Evolutionary conservation across 2,888 invertebrate species (phyloP).

Genomic region (Watsonalla cultraria): DNA sequence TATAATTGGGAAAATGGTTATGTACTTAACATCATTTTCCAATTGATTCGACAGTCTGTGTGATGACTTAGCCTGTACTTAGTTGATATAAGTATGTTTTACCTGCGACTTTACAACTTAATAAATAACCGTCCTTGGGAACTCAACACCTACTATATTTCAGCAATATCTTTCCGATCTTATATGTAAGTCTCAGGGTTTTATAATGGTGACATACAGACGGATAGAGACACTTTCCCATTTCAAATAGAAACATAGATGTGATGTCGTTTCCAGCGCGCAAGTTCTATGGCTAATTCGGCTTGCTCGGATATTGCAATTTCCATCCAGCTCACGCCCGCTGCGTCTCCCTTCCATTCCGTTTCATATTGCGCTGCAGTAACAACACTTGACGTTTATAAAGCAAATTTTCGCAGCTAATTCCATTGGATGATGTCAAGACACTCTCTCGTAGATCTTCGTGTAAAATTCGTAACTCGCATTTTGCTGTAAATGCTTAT

Average conservation of each 20-base stretch:
- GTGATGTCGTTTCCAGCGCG: constrained; percentile 33
- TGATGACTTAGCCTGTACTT: too few species aligned
- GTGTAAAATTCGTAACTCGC: background rate
- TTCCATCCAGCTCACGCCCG: constrained; percentile 54
- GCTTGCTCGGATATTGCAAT: constrained; percentile 65
- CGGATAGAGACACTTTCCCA: background rate
- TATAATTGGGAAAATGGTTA: too few species aligned
- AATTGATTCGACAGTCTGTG: too few species aligned
- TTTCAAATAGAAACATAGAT: background rate
- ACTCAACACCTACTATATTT: too few species aligned
- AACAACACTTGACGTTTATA: constrained; percentile 51
- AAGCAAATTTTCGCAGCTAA: constrained; percentile 32
- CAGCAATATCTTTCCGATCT: too few species aligned
- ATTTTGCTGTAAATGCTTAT: background rate
- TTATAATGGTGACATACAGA: background rate
- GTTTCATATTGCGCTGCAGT: constrained; percentile 50
- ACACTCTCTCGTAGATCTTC: background rate
- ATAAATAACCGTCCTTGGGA: too few species aligned
- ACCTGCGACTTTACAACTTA: too few species aligned
- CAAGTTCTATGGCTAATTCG: constrained; percentile 36
- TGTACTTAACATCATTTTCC: too few species aligned
- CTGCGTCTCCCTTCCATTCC: constrained; percentile 54
- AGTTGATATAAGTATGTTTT: too few species aligned
- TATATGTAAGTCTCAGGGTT: too few species aligned
- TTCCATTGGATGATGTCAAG: constrained; percentile 6